Evolutionary conservation across 2,888 invertebrate species (phyloP).

Genomic region (Drosophila kuntzei): DNA sequence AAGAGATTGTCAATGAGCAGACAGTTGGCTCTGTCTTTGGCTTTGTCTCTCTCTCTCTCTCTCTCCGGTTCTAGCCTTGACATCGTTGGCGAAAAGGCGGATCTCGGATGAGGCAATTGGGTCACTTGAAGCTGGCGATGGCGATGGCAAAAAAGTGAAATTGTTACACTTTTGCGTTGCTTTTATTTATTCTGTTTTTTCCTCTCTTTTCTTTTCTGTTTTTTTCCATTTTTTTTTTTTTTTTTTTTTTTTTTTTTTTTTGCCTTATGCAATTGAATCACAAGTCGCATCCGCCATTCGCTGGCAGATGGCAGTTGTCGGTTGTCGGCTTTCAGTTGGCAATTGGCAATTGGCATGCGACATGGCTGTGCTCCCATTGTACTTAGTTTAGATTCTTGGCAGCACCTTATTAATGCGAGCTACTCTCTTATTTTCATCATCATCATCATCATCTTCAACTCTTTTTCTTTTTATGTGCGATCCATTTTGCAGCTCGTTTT

Average conservation of each 20-base stretch:
- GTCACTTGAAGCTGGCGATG: conserved; percentile 37
- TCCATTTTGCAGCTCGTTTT: conserved; percentile 79
- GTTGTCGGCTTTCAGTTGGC: conserved; percentile 23
- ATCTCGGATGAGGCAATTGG: conserved; percentile 68
- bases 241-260: conserved; percentile 16
- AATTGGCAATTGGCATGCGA: conserved; percentile 62
- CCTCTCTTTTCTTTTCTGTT: conserved; percentile 18
- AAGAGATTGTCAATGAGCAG: conserved; percentile 18
- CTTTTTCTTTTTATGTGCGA: conserved; percentile 19
- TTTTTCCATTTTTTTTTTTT: conserved; percentile 9
- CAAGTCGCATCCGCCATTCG: conserved; percentile 70
- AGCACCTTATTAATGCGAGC: conserved; percentile 53
- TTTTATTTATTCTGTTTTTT: conserved; percentile 10
- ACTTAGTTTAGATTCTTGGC: conserved; percentile 54
- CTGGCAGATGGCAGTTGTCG: conserved; percentile 12
- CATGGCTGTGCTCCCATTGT: conserved; percentile 66
- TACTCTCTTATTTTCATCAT: not conserved
- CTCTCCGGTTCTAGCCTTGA: conserved; percentile 69
- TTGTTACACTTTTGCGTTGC: conserved; percentile 65
- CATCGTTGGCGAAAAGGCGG: conserved; percentile 67
- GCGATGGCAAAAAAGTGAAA: conserved; percentile 72
- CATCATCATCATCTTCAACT: not conserved
- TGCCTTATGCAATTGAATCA: conserved; percentile 74
- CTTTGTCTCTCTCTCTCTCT: not conserved
- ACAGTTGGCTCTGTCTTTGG: not conserved